These are phyloP conservation scores for Pseudocheirus occidentalis DNA, from an alignment of 2,797 vertebrate genomes.

Conservation along the genomic window DNA sequence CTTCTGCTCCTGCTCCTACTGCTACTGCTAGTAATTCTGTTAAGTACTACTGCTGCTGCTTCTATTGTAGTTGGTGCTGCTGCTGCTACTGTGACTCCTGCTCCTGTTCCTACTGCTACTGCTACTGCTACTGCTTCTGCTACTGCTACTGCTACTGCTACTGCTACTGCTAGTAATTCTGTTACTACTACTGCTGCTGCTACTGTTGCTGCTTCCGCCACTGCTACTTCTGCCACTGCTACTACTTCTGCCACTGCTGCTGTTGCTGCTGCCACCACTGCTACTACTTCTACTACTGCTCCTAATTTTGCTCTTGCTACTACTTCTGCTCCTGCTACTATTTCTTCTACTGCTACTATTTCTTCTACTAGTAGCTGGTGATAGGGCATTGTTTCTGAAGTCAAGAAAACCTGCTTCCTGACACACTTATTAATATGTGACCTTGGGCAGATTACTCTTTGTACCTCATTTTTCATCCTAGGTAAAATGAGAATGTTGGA, in stretches of 20 bases:
- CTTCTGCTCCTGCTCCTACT: no score
- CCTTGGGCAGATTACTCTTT: neutral
- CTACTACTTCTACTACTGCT: neutral
- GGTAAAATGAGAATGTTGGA: neutral
- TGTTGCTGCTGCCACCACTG: neutral
- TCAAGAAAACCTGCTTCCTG: neutral
- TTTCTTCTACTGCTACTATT: neutral
- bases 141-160: no score
- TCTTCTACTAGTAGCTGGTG: neutral
- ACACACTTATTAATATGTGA: neutral
- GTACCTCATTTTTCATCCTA: neutral
- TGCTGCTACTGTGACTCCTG: no score
- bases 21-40: neutral
- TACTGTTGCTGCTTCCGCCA: neutral
- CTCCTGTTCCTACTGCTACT: neutral
- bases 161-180: neutral
- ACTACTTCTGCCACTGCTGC: accelerated
- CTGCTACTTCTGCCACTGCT: neutral
- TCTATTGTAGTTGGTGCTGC: no score
- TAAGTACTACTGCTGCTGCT: neutral
- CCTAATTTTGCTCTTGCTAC: neutral
- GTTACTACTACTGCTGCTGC: neutral
- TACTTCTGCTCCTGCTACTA: neutral
- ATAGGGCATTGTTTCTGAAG: neutral
- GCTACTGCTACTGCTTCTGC: no score